A percentile compares a stretch with the other conserved stretches of the same genome.
Evolutionary conservation across 2,113 vertebrate genomes (phyloP).

Genomic region (Carlito syrichta): DNA sequence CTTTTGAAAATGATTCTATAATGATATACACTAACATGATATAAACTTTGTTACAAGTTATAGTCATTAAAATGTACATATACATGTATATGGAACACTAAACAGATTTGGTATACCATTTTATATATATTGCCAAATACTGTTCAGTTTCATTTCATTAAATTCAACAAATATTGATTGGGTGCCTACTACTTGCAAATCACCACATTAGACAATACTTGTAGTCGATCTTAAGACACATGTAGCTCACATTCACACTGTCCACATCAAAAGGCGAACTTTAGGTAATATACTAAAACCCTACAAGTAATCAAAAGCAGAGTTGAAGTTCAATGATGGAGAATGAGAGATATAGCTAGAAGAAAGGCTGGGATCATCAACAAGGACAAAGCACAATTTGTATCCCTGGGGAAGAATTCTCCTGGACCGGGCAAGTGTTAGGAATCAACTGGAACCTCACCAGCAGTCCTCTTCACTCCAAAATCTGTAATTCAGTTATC

Average conservation of each 20-base stretch:
- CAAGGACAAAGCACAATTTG: neutral
- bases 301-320: conserved; percentile 59
- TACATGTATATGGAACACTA: conserved; percentile 53
- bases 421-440: neutral
- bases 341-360: neutral
- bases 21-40: conserved; percentile 51
- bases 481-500: conserved; percentile 71
- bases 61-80: conserved; percentile 72
- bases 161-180: conserved; percentile 26
- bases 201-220: neutral
- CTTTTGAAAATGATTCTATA: conserved; percentile 71
- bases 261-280: conserved; percentile 38
- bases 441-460: conserved; percentile 27
- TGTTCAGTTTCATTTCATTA: conserved; percentile 40
- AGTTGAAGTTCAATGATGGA: conserved; percentile 10
- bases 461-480: conserved; percentile 48
- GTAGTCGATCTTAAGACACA: conserved; percentile 25
- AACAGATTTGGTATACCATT: conserved; percentile 31
- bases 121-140: conserved; percentile 42
- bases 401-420: conserved; percentile 34
- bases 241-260: conserved; percentile 49
- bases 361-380: neutral
- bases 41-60: conserved; percentile 61
- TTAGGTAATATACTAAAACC: conserved; percentile 57
- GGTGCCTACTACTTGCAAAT: conserved; percentile 13